Conservation (phyloP, 2,113 vertebrate genomes). For the Leuciscus idus region DNA sequence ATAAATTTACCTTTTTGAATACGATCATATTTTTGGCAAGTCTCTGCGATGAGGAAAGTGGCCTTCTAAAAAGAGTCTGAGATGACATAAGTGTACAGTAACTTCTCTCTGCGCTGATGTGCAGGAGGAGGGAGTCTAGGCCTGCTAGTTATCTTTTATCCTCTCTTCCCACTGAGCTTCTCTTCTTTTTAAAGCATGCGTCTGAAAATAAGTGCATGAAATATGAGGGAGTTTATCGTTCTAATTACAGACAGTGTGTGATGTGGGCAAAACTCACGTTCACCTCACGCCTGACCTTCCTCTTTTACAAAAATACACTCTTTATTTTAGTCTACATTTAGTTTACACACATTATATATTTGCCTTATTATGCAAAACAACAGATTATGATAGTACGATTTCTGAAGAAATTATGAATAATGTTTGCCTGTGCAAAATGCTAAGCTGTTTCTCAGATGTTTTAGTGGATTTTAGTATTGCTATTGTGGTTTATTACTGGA, state of each 20-base stretch:
- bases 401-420: background rate
- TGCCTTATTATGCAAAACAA: background rate
- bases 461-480: background rate
- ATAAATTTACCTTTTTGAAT: too few species aligned
- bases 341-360: background rate
- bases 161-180: background rate
- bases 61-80: background rate
- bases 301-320: background rate
- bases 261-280: background rate
- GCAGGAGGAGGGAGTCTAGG: background rate
- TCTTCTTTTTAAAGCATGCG: background rate
- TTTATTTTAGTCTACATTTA: background rate
- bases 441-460: background rate
- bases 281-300: background rate
- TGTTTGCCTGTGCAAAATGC: background rate
- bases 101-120: background rate
- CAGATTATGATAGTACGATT: background rate
- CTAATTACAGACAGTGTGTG: constrained; percentile 14
- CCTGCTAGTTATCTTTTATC: background rate
- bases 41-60: too few species aligned
- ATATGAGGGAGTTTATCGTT: background rate
- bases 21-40: too few species aligned
- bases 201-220: constrained; percentile 27
- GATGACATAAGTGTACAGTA: background rate
- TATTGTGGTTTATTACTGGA: background rate